Percentiles rank a stretch among this genome's conserved stretches.
These are phyloP conservation scores for Drymodes brunneopygia DNA, from an alignment of 2,113 vertebrate genomes.

Conservation along the genomic window DNA sequence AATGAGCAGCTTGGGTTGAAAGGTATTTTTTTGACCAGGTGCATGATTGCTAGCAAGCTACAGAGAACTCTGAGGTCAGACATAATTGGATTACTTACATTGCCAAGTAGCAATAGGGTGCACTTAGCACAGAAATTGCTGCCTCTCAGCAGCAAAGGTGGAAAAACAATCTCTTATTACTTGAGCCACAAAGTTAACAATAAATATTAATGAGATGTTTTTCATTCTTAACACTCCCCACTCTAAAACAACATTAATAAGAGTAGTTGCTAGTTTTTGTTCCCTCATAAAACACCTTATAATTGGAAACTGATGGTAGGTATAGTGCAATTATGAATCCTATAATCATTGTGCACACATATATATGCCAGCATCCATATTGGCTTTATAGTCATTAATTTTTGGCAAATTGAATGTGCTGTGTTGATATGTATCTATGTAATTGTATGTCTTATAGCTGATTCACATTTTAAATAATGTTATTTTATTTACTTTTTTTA, in stretches of 20 bases:
- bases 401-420: constrained; percentile 92
- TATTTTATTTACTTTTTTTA: constrained; percentile 87
- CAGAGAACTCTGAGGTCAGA: constrained; percentile 11
- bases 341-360: constrained; percentile 87
- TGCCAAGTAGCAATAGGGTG: constrained; percentile 2
- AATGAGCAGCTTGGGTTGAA: constrained; percentile 19
- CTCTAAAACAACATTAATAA: constrained; percentile 23
- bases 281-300: constrained; percentile 76
- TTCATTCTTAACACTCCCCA: constrained; percentile 36
- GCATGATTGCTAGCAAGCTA: constrained; percentile 23
- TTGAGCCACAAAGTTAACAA: constrained; percentile 72
- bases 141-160: constrained; percentile 20
- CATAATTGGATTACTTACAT: constrained; percentile 5
- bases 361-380: constrained; percentile 80
- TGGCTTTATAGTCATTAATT: constrained; percentile 88
- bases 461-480: constrained; percentile 87
- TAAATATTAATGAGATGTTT: constrained; percentile 57
- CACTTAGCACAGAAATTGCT: constrained; percentile 30
- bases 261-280: constrained; percentile 43
- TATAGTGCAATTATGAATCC: constrained; percentile 88
- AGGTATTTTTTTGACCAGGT: not conserved
- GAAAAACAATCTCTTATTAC: not conserved
- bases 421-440: constrained; percentile 94
- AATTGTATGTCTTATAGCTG: constrained; percentile 90
- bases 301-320: constrained; percentile 80